Conservation (phyloP, 2,888 invertebrate species). For the Bombylius major region DNA sequence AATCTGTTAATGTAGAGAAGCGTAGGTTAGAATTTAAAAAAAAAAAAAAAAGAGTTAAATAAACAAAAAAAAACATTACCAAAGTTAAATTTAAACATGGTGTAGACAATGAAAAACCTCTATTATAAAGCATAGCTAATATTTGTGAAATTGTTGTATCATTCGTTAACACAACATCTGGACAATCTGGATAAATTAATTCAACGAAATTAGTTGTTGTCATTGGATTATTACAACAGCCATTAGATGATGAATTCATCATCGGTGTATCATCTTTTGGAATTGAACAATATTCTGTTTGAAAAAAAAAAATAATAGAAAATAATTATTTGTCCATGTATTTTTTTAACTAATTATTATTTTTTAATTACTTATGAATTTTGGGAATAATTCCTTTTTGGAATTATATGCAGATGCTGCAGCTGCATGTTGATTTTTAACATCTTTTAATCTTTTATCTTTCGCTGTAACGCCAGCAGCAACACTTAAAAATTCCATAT, state of each 20-base stretch:
- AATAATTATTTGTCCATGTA: too few relatives aligned
- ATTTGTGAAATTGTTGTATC: conserved; percentile 48
- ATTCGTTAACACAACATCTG: conserved; percentile 40
- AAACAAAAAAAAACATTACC: too few relatives aligned
- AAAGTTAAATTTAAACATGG: conserved; percentile 35
- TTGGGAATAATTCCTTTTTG: conserved; percentile 25
- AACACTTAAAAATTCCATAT: conserved; percentile 53
- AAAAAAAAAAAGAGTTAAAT: too few relatives aligned
- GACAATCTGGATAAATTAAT: conserved; percentile 36
- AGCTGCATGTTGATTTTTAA: conserved; percentile 46
- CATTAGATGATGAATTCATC: too few relatives aligned
- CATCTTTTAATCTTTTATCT: conserved; percentile 77
- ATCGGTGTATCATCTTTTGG: too few relatives aligned
- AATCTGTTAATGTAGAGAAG: conserved; percentile 8
- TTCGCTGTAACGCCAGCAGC: conserved; percentile 80
- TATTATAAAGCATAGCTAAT: conserved; percentile 41
- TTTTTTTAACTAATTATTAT: too few relatives aligned
- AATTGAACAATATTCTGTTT: too few relatives aligned
- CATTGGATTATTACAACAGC: too few relatives aligned
- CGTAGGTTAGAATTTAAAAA: too few relatives aligned
- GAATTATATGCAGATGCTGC: conserved; percentile 19
- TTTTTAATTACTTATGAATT: conserved; percentile 21
- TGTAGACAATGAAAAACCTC: conserved; percentile 39
- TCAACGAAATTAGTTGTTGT: conserved; percentile 30
- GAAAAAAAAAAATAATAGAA: too few relatives aligned